Evolutionary conservation across 2,888 invertebrate genomes (phyloP), one percentile per base, ranked within the genome.

Genomic region (Drosophila formosana): DNA sequence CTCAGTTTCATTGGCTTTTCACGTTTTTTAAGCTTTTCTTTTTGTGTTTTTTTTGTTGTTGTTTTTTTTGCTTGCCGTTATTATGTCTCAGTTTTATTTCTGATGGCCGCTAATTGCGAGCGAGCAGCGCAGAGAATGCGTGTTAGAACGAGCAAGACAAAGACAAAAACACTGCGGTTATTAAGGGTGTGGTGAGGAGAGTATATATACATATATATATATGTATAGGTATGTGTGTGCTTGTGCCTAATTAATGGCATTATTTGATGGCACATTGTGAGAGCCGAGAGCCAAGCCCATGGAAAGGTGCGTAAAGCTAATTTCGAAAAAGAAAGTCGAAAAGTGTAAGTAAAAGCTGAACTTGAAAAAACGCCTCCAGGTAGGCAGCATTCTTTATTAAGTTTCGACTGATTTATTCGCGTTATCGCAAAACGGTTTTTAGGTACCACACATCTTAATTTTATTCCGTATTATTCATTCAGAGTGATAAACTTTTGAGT

Each of bases 221-320:
- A 52, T 52, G 47, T 45, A 34, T 47, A 39, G 49, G 41, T 60
- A 39, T 56, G 49, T 65, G 69, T 65, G 74, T 71, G 65, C 66
- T 67, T 76, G 73, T 74, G 68, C 69, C 88, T 84, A 84, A 85
- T 82, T 84, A 86, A 86, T 86, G 81, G 75, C 81, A 86, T 86
- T 84, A 83, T 85, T 83, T 88, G 82, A 84, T 84, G 76, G 66
- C 41, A 61, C 72, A 56, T 55, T 53, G 53, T 51, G 32, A 25
- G 61, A 25, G 61, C 51, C 50, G 32, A 13, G n/a, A 68, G 73
- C 82, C 82, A 67, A 75, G 58, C 77, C 75, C 72, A 68, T 67
- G 32, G 57, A 57, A 77, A 81, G 82, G 68, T 71, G 78, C 68
- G 66, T 72, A 64, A 43, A 52, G 45, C 47, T 68, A 72, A 63